These are phyloP conservation scores for Halcyon leucocephala DNA, from an alignment of 2,797 vertebrate species.

Conservation along the genomic window DNA sequence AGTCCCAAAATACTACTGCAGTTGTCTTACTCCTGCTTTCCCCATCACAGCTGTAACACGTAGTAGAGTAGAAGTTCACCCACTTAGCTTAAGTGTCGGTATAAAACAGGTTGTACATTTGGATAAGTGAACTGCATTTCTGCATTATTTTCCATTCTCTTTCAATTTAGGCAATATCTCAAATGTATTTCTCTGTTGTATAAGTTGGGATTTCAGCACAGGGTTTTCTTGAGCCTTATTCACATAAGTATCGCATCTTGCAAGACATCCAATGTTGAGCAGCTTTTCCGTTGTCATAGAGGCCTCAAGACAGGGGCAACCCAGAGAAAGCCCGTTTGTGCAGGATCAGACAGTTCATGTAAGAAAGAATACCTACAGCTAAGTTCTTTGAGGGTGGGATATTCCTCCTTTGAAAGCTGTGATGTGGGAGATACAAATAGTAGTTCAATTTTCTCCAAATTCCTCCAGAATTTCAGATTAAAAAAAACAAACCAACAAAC, in stretches of 20 bases:
- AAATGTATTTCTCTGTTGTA: not conserved
- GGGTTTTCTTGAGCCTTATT: not conserved
- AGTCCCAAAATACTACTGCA: not conserved
- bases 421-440: not conserved
- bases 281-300: not conserved
- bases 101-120: not conserved
- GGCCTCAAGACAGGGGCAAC: too few species aligned
- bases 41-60: not conserved
- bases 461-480: not conserved
- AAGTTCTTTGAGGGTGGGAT: not conserved
- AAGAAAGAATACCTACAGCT: not conserved
- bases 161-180: not conserved
- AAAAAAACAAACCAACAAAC: not conserved
- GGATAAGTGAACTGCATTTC: not conserved
- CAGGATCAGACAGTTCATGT: not conserved
- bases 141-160: not conserved
- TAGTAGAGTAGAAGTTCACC: not conserved
- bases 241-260: not conserved
- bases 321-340: not conserved
- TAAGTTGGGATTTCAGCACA: not conserved
- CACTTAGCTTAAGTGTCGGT: not conserved
- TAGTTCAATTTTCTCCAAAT: not conserved
- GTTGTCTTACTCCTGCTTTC: not conserved
- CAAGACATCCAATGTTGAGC: not conserved
- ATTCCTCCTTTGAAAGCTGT: not conserved